These are phyloP conservation scores for Tarsius wallacei DNA, from an alignment of 2,797 vertebrate species.

Conservation along the genomic window DNA sequence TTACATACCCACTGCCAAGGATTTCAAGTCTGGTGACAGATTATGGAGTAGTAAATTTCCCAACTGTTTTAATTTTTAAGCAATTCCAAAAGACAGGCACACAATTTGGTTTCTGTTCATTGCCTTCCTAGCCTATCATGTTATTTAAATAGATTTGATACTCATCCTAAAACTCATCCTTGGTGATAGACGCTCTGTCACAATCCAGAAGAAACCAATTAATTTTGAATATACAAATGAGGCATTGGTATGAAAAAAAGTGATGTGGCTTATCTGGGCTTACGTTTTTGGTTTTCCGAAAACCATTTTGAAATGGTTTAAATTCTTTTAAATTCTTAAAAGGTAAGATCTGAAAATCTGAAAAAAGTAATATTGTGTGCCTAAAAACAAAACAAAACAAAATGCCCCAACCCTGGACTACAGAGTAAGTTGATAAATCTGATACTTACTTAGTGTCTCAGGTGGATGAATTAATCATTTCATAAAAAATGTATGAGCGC, in stretches of 20 bases:
- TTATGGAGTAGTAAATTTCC: slow-evolving; percentile 72
- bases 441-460: slow-evolving; percentile 58
- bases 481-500: slow-evolving; percentile 76
- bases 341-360: slow-evolving; percentile 47
- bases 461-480: slow-evolving; percentile 71
- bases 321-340: background rate
- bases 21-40: slow-evolving; percentile 73
- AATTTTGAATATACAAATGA: slow-evolving; percentile 65
- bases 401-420: background rate
- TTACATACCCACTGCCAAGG: slow-evolving; percentile 71
- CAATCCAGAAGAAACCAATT: slow-evolving; percentile 62
- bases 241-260: background rate
- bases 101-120: slow-evolving; percentile 71
- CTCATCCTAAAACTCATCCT: slow-evolving; percentile 66
- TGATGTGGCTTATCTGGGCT: background rate
- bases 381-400: background rate
- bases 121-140: slow-evolving; percentile 64
- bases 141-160: slow-evolving; percentile 64
- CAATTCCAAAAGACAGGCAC: slow-evolving; percentile 73
- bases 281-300: slow-evolving; percentile 57
- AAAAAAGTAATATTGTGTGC: background rate
- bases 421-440: slow-evolving; percentile 40
- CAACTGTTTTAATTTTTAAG: slow-evolving; percentile 81
- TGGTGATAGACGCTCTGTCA: slow-evolving; percentile 15
- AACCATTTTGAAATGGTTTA: background rate